Evolutionary conservation across 2,113 vertebrate genomes (phyloP).

Genomic region (Todiramphus chloris): DNA sequence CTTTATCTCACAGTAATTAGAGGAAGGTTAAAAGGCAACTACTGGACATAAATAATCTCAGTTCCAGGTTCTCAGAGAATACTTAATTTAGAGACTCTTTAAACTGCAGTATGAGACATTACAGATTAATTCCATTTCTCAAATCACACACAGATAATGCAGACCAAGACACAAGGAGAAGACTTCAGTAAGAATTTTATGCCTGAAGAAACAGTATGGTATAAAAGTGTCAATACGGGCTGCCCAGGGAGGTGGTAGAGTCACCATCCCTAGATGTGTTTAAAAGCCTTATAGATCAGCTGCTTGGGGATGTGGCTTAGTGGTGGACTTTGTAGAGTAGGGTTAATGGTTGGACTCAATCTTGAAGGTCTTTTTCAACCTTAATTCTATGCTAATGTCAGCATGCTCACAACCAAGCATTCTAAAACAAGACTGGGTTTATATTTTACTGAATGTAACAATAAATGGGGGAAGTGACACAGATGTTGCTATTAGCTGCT

Average conservation of each 20-base stretch:
- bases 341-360: no score
- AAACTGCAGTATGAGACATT: neutral
- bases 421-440: neutral
- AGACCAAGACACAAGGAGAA: neutral
- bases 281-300: no score
- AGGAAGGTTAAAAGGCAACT: neutral
- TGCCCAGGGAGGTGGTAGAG: no score
- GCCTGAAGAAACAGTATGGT: neutral
- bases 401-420: neutral
- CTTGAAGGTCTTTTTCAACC: no score
- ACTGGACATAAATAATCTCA: neutral
- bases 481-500: neutral
- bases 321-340: no score
- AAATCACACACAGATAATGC: neutral
- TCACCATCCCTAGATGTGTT: no score
- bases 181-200: neutral
- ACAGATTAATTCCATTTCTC: neutral
- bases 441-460: neutral
- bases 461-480: neutral
- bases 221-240: neutral
- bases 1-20: neutral
- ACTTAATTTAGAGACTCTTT: neutral
- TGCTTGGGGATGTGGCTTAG: no score
- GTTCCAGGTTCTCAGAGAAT: neutral
- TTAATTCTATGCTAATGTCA: neutral